A percentile compares a stretch with the other conserved stretches of the same genome.
Conservation (phyloP, 2,113 vertebrate genomes). For the Hippocampus comes region DNA sequence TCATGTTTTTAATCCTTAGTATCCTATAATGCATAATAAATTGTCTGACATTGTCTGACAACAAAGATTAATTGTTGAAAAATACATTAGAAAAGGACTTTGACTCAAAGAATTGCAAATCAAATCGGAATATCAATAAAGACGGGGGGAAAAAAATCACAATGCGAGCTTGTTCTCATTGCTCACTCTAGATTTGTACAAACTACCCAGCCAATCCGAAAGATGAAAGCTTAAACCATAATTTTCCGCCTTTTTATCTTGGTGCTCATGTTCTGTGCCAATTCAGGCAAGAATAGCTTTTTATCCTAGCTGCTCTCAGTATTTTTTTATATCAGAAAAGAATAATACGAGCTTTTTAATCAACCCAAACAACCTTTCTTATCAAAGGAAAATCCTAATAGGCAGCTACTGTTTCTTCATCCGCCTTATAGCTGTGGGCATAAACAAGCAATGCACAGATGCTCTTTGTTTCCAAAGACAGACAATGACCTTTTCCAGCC, state of each 20-base stretch:
- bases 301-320: neutral
- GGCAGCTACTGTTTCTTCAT: constrained; percentile 2
- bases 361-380: constrained; percentile 25
- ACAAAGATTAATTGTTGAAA: too few species aligned
- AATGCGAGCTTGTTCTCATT: too few species aligned
- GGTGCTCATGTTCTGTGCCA: neutral
- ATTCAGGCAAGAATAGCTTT: constrained; percentile 28
- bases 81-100: too few species aligned
- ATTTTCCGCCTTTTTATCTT: neutral
- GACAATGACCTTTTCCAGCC: constrained; percentile 49
- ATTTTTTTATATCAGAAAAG: neutral
- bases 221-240: neutral
- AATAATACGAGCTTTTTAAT: constrained; percentile 5
- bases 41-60: too few species aligned
- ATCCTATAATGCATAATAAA: too few species aligned
- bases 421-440: constrained; percentile 26
- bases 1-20: too few species aligned
- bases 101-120: too few species aligned
- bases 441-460: constrained; percentile 41
- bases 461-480: constrained; percentile 51
- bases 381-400: constrained; percentile 36
- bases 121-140: too few species aligned
- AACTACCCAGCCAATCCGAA: neutral
- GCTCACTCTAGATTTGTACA: neutral
- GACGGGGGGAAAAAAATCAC: too few species aligned